Evolutionary conservation across 1,140 invertebrate species (phyloP), one percentile per base, ranked within the genome.

Genomic region (Formica exsecta): DNA sequence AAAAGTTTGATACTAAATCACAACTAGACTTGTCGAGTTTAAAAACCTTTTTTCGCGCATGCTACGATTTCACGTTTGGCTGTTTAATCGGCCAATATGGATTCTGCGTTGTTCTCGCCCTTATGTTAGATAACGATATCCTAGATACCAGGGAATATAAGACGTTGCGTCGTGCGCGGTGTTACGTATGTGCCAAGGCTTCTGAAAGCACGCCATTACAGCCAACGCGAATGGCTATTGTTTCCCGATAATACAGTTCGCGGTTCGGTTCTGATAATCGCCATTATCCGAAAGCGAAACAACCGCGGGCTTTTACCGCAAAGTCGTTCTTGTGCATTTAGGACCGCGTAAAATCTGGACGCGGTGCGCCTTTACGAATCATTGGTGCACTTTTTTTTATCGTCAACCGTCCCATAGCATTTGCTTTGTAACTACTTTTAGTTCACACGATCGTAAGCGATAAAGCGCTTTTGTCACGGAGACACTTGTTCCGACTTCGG

Each of bases 1-100:
- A 38, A 74, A 73, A 36, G 22, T 90, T 73, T 87, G 89, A 85
- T 89, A 1, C 3, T 77, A 66, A 89, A 87, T 87, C 65, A 68
- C 59, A n/a, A 76, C 7, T 29, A 57, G 61, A 81, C 32, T 54
- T 87, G 75, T 64, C 71, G 13, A 11, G 74, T 87, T 81, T 70
- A 59, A 85, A 51, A 57, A 38, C 3, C 9, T 44, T 13, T 9
- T 62, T n/a, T 4, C 19, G 3, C 5, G 0, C 3, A 32, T 38
- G 59, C 59, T 68, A 54, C 7, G 25, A 73, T 80, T 79, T 76
- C 73, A n/a, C 6, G 51, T 22, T 44, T 62, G 11, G 7, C 7
- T 11, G 19, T 87, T 85, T 75, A 79, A 85, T 87, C 13, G 22
- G 54, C 41, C 54, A 77, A 84, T 89, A 74, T 86, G 57, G 73